Evolutionary conservation across 35 echinoderm and acorn worm species (phyloP).

Genomic region (Ptychodera flava): DNA sequence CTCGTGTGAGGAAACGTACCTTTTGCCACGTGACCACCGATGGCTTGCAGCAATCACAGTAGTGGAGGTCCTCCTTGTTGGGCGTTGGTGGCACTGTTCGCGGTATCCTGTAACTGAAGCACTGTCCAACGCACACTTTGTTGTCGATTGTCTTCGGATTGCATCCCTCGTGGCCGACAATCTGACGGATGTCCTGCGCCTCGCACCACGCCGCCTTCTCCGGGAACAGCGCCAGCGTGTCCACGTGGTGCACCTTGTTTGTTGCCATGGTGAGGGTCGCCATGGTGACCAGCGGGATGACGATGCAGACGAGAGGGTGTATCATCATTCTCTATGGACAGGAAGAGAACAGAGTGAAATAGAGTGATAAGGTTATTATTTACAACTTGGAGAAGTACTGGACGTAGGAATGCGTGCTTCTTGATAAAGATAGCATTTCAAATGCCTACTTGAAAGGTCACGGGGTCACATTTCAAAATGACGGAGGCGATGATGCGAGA

Average conservation of each 20-base stretch:
- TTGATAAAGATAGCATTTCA: too few relatives aligned
- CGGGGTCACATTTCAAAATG: too few relatives aligned
- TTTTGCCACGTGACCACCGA: constrained; percentile 33
- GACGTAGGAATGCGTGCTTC: too few relatives aligned
- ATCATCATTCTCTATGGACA: too few relatives aligned
- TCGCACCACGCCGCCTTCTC: constrained; percentile 36
- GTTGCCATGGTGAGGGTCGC: neutral
- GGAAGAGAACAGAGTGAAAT: too few relatives aligned
- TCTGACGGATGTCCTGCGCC: constrained; percentile 13
- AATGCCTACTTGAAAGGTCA: too few relatives aligned
- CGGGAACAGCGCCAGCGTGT: constrained; percentile 19
- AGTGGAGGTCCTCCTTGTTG: constrained; percentile 13
- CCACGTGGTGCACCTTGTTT: neutral
- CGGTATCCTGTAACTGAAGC: constrained; percentile 36
- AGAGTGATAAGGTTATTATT: too few relatives aligned
- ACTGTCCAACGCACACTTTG: constrained; percentile 35
- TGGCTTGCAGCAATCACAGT: constrained; percentile 29
- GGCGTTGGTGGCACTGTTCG: constrained; percentile 27
- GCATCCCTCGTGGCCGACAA: constrained; percentile 28
- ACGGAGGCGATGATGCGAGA: too few relatives aligned
- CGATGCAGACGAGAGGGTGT: too few relatives aligned
- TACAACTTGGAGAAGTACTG: too few relatives aligned
- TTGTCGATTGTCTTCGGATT: constrained; percentile 20
- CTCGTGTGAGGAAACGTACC: too few relatives aligned
- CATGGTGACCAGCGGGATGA: neutral